Evolutionary conservation across 2,888 invertebrate species (phyloP).

Genomic region (Microplitis deprimator): DNA sequence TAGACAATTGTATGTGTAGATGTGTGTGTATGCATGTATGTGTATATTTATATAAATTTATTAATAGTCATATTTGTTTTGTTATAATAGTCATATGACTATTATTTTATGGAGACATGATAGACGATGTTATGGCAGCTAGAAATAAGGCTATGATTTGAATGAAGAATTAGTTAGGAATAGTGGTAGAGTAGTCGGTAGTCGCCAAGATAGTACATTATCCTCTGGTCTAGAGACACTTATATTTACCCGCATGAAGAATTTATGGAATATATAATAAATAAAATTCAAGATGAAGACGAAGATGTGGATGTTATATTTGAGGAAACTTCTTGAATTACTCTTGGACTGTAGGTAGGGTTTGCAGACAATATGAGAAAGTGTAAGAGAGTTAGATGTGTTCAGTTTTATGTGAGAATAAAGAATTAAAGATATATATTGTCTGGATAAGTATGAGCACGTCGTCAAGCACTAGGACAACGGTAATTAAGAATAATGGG

Average conservation of each 20-base stretch:
- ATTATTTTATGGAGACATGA: neutral
- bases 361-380: no score
- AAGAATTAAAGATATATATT: no score
- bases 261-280: conserved; percentile 14
- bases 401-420: no score
- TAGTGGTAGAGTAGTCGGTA: neutral
- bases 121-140: conserved; percentile 12
- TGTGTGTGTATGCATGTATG: neutral
- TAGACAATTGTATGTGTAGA: neutral
- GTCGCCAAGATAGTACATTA: conserved; percentile 31
- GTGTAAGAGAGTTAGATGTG: no score
- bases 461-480: conserved; percentile 41
- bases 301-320: neutral
- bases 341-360: no score
- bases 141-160: conserved; percentile 12
- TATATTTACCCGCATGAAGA: conserved; percentile 28
- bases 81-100: neutral
- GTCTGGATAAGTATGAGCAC: conserved; percentile 15
- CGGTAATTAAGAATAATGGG: conserved; percentile 66
- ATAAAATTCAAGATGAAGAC: neutral
- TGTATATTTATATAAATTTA: neutral
- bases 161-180: conserved; percentile 15
- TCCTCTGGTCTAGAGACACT: conserved; percentile 5
- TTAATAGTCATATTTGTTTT: neutral
- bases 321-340: no score